These are phyloP conservation scores for Callyntrura guangdongensis DNA, from an alignment of 2,888 invertebrate genomes.

Conservation along the genomic window DNA sequence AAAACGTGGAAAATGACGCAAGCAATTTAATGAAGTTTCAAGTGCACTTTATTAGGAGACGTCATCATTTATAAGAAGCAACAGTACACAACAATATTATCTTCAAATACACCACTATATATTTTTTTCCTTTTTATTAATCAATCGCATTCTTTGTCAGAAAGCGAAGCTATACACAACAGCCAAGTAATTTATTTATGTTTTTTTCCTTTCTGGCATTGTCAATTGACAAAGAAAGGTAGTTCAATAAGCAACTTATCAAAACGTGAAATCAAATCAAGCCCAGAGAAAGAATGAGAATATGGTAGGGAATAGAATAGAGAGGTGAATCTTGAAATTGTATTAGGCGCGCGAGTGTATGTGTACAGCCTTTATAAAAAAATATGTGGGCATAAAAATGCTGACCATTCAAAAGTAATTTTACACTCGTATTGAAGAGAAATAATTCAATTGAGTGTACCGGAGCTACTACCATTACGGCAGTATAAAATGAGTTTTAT, in stretches of 20 bases:
- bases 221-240: background rate
- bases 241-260: constrained; percentile 61
- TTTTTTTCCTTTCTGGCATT: background rate
- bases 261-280: constrained; percentile 62
- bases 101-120: background rate
- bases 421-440: constrained; percentile 17
- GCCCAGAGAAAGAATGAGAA: background rate
- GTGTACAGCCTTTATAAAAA: no score
- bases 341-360: no score
- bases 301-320: background rate
- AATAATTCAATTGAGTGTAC: background rate
- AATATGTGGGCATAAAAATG: constrained; percentile 25
- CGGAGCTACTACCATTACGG: no score
- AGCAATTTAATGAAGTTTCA: constrained; percentile 66
- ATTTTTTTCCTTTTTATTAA: constrained; percentile 15
- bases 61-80: constrained; percentile 2
- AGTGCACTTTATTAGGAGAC: constrained; percentile 57
- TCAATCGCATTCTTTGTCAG: constrained; percentile 63
- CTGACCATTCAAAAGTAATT: constrained; percentile 68
- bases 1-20: constrained; percentile 41
- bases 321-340: background rate
- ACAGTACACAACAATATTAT: constrained; percentile 8
- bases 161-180: constrained; percentile 12
- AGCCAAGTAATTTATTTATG: constrained; percentile 21
- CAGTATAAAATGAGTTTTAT: background rate